Percentiles rank a stretch among this genome's conserved stretches.
Conservation (phyloP, 2,113 vertebrate genomes). For the Turdus rufiventris region DNA sequence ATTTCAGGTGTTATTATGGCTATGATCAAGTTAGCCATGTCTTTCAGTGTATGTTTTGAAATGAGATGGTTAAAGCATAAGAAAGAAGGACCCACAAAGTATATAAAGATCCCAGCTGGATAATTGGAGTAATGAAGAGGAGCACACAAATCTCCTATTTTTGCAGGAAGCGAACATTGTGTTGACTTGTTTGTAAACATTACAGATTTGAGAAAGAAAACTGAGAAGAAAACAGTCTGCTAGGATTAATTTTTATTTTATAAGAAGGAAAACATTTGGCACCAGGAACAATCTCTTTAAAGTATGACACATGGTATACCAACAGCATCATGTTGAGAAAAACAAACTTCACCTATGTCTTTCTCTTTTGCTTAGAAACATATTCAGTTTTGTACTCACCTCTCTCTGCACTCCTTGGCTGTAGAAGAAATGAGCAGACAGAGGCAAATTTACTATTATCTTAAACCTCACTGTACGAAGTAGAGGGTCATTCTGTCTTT, state of each 20-base stretch:
- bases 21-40: background rate
- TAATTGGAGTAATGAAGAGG: background rate
- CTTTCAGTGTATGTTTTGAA: background rate
- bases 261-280: background rate
- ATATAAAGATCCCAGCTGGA: background rate
- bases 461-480: background rate
- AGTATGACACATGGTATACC: background rate
- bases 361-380: background rate
- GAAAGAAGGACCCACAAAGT: background rate
- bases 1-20: background rate
- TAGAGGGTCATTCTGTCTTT: background rate
- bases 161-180: background rate
- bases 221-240: background rate
- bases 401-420: background rate
- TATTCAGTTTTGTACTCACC: background rate
- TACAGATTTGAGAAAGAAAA: background rate
- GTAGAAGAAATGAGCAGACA: background rate
- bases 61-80: fast-evolving
- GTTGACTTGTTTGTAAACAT: background rate
- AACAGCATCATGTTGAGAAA: background rate
- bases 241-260: background rate
- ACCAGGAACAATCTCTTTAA: background rate
- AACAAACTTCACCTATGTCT: background rate
- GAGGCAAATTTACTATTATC: background rate
- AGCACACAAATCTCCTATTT: background rate